A percentile compares a stretch with the other conserved stretches of the same genome.
phyloP scores from a whole-genome alignment of 2,888 invertebrate species.

The Lypha dubia region DNA sequence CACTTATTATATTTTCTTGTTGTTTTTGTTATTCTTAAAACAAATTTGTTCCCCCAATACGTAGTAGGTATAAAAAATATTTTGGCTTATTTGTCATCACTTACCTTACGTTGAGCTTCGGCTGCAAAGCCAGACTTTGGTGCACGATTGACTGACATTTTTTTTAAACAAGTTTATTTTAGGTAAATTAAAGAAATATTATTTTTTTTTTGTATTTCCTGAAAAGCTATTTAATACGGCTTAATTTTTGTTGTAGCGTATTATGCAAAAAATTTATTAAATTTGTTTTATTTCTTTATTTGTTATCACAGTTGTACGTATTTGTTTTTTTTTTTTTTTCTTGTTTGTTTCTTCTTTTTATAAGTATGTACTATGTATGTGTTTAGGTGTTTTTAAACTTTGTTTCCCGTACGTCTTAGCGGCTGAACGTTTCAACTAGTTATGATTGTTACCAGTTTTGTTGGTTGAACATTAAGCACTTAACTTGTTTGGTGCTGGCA shows the following conservation, averaged over 20 bases:
- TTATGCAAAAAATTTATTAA: slow-evolving; percentile 63
- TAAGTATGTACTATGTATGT: background rate
- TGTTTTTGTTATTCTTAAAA: slow-evolving; percentile 20
- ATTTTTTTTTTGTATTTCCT: slow-evolving; percentile 22
- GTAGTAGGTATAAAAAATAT: slow-evolving; percentile 5
- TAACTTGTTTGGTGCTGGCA: slow-evolving; percentile 28
- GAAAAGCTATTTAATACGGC: slow-evolving; percentile 47
- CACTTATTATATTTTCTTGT: slow-evolving; percentile 33
- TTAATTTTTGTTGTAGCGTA: slow-evolving; percentile 55
- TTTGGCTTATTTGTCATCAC: slow-evolving; percentile 75
- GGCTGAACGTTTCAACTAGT: slow-evolving; percentile 66
- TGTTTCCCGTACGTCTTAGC: slow-evolving; percentile 58
- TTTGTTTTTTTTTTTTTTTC: slow-evolving; percentile 22
- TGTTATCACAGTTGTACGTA: slow-evolving; percentile 69
- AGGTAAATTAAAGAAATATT: slow-evolving; percentile 40
- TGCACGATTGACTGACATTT: slow-evolving; percentile 83
- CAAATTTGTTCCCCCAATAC: slow-evolving; percentile 7
- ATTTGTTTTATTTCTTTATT: slow-evolving; percentile 41
- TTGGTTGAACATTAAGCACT: slow-evolving; percentile 52
- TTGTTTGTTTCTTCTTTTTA: too few species aligned
- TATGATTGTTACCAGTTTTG: slow-evolving; percentile 67
- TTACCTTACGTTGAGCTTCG: slow-evolving; percentile 97
- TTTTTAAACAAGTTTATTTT: slow-evolving; percentile 77
- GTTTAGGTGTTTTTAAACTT: background rate
- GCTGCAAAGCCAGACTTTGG: slow-evolving; percentile 93